These are phyloP conservation scores for Hedychridium roseum DNA, from an alignment of 2,888 invertebrate species.

Conservation along the genomic window DNA sequence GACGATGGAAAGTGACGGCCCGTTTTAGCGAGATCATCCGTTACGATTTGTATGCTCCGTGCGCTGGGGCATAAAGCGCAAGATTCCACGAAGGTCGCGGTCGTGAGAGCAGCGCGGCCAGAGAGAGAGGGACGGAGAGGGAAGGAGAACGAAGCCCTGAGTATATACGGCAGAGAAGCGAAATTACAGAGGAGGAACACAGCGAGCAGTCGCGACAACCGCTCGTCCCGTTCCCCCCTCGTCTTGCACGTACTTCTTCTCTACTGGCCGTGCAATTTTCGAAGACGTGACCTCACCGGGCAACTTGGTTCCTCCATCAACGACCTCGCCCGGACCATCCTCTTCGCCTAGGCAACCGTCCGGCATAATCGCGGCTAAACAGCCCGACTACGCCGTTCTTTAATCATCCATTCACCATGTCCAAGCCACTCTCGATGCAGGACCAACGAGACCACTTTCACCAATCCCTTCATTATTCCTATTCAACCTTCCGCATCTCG, in stretches of 20 bases:
- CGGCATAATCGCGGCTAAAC: too few species aligned
- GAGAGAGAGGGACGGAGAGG: slow-evolving; percentile 3
- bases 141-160: slow-evolving; percentile 13
- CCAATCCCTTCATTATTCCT: too few species aligned
- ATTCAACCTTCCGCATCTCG: too few species aligned
- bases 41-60: too few species aligned
- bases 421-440: too few species aligned
- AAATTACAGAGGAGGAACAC: slow-evolving; percentile 46
- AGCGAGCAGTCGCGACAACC: slow-evolving; percentile 41
- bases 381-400: too few species aligned
- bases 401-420: too few species aligned
- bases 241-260: slow-evolving; percentile 6
- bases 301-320: slow-evolving; percentile 3
- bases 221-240: slow-evolving; percentile 3
- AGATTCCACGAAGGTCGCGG: slow-evolving; percentile 33
- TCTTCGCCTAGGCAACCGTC: slow-evolving; percentile 1
- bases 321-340: slow-evolving; percentile 5
- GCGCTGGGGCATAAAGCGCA: slow-evolving; percentile 20
- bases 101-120: slow-evolving; percentile 4
- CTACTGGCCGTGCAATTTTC: slow-evolving; percentile 46
- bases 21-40: too few species aligned
- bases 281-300: slow-evolving; percentile 46
- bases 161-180: slow-evolving; percentile 23
- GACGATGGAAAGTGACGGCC: too few species aligned
- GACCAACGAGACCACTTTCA: too few species aligned